phyloP scores from a whole-genome alignment of 2,797 vertebrate species.

The Eurystomus glaucurus region DNA sequence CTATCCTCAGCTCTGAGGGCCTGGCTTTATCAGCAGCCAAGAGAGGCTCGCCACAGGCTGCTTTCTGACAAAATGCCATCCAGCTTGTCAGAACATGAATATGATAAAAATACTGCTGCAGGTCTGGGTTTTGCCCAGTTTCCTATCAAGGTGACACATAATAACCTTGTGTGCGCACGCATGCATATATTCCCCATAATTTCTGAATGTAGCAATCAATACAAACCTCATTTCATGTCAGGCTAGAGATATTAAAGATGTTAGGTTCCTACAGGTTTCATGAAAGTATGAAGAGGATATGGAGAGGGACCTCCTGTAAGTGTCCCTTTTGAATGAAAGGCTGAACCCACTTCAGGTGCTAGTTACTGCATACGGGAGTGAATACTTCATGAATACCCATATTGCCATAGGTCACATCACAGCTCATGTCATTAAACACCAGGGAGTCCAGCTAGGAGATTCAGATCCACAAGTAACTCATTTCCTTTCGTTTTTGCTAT shows the following conservation, averaged over 20 bases:
- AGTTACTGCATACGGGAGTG: fast-evolving
- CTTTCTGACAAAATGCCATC: background rate
- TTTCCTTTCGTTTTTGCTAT: background rate
- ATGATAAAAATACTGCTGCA: background rate
- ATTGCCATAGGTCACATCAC: background rate
- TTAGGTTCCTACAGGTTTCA: background rate
- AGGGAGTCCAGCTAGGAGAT: background rate
- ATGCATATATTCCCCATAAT: background rate
- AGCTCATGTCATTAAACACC: background rate
- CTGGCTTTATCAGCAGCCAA: background rate
- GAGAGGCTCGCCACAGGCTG: background rate
- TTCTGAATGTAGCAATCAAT: fast-evolving
- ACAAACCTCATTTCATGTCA: background rate
- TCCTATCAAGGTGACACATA: background rate
- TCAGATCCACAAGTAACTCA: background rate
- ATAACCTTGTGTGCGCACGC: background rate
- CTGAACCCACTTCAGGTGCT: background rate
- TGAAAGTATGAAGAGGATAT: background rate
- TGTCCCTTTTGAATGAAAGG: background rate
- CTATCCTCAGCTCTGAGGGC: background rate
- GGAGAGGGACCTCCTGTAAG: background rate
- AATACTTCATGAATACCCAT: background rate
- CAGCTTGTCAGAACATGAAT: background rate
- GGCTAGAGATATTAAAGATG: background rate
- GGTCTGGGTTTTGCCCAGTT: background rate